Percentiles rank a stretch among this genome's conserved stretches.
phyloP scores from a whole-genome alignment of 1,140 invertebrate genomes.

The Acromyrmex charruanus region DNA sequence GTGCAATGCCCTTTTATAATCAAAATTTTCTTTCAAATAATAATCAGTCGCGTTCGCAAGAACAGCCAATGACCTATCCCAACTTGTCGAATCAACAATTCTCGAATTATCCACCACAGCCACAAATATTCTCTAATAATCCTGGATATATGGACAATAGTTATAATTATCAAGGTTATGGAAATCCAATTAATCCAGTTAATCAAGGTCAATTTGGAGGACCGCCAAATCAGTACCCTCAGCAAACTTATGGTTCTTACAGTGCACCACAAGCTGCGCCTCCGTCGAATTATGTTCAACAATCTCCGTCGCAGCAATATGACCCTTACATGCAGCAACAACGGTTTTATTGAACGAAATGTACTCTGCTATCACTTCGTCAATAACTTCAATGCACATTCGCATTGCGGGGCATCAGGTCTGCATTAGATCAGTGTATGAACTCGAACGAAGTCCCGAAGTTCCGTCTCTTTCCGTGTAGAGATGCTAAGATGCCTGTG shows the following conservation, averaged over 20 bases:
- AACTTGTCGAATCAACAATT: conserved; percentile 71
- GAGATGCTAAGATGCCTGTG: not conserved
- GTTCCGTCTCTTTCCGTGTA: not conserved
- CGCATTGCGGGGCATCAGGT: not conserved
- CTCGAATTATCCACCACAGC: conserved; percentile 69
- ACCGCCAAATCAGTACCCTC: conserved; percentile 74
- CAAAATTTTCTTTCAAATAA: conserved; percentile 61
- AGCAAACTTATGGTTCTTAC: conserved; percentile 78
- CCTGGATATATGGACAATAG: conserved; percentile 81
- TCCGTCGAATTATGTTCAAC: conserved; percentile 77
- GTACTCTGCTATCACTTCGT: not conserved
- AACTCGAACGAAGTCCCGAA: not conserved
- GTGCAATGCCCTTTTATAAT: conserved; percentile 67
- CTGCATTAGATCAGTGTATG: not conserved
- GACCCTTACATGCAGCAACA: conserved; percentile 82
- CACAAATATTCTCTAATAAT: conserved; percentile 75
- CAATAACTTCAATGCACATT: not conserved
- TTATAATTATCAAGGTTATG: conserved; percentile 80
- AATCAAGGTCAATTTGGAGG: conserved; percentile 74
- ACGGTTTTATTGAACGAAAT: conserved; percentile 77
- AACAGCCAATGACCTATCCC: conserved; percentile 70
- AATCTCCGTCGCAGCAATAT: conserved; percentile 79
- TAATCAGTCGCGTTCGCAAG: conserved; percentile 68
- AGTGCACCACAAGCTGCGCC: conserved; percentile 57
- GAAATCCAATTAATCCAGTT: conserved; percentile 62